Conservation (phyloP, 2,888 invertebrate genomes). For the Chalcosyrphus nemorum region DNA sequence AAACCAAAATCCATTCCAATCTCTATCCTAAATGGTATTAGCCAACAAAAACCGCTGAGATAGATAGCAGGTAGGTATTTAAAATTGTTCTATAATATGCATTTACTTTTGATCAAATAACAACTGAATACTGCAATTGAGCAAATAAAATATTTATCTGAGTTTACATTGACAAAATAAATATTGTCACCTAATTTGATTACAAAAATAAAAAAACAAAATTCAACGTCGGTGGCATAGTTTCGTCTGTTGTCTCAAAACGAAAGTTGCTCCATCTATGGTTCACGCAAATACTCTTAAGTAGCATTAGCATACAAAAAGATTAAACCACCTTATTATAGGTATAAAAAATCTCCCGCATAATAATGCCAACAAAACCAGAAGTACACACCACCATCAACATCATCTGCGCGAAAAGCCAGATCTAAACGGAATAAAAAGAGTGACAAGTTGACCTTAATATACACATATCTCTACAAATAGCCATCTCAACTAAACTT, state of each 20-base stretch:
- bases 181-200: background rate
- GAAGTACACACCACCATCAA: constrained; percentile 4
- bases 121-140: too few species aligned
- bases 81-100: too few species aligned
- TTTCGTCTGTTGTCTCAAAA: background rate
- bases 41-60: too few species aligned
- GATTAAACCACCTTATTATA: background rate
- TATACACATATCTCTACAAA: constrained; percentile 3
- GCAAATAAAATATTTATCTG: too few species aligned
- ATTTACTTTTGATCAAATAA: too few species aligned
- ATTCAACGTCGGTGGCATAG: background rate
- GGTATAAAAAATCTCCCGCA: too few species aligned
- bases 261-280: constrained; percentile 14
- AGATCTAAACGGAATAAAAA: constrained; percentile 12
- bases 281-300: background rate
- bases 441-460: constrained; percentile 60
- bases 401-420: constrained; percentile 5
- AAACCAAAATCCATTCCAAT: too few species aligned
- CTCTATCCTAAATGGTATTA: too few species aligned
- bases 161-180: too few species aligned
- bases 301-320: constrained; percentile 11
- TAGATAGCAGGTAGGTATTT: too few species aligned
- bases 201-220: too few species aligned
- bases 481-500: constrained; percentile 5
- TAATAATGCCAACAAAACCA: constrained; percentile 4